Evolutionary conservation across 2,113 vertebrate genomes (phyloP), one percentile per base, ranked within the genome.

Genomic region (Neodontobutis hainanensis): DNA sequence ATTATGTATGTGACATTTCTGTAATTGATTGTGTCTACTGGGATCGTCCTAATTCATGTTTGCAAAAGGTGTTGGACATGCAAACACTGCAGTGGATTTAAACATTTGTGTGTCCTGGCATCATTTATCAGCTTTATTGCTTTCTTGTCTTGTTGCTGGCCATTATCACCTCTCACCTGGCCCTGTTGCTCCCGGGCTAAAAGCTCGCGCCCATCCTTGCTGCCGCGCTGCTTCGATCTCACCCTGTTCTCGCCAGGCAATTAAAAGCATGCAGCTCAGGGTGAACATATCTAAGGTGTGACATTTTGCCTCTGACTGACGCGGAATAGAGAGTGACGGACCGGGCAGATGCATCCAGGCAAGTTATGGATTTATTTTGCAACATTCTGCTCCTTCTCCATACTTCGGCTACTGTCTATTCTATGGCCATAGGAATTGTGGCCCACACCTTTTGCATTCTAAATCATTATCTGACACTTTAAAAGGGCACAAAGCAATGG

Each of bases 61-160:
- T n/a, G 16, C 27, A 9, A 11, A 46, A 36, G 14, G 34, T 38
- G 32, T 38, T 55, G 6, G 19, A 27, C 35, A 0, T 19, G 32
- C 27, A 55, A 34, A 38, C 19, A 2, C 19, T 36, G 52, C 52
- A 34, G 35, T 55, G 52, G 32, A 55, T 46, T 27, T 27, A 3
- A 32, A 62, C 71, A 73, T 83, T 72, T 72, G 65, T 78, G 88
- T 82, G 80, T 68, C 83, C 78, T 77, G 78, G 79, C 74, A 77
- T 91, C 91, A 88, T 91, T 92, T 84, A 91, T 92, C 87, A 89
- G 83, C 73, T 88, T 89, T 92, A 92, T 91, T 91, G 88, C 89
- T 85, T 90, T 90, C 80, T 85, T 88, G 87, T 89, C 87, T 78
- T 72, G 80, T 88, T 73, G 73, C 83, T 48, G 40, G 65, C 61